Conservation (phyloP, 2,888 invertebrate species). For the Ennomos erosarius region DNA sequence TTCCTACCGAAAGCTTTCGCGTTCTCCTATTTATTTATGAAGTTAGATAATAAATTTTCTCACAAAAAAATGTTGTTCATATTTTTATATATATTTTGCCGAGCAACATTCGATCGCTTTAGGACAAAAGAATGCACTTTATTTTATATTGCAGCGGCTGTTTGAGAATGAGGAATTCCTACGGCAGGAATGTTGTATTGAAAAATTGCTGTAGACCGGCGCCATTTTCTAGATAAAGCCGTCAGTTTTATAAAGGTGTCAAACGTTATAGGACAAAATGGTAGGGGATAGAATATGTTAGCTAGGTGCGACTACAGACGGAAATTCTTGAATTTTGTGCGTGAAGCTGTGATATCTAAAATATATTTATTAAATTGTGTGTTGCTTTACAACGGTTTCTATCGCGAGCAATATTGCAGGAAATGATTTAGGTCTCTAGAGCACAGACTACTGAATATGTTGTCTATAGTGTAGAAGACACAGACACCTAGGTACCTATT, state of each 20-base stretch:
- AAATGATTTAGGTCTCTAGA: no score
- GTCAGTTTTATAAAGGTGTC: neutral
- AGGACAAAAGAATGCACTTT: conserved; percentile 14
- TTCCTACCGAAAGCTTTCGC: neutral
- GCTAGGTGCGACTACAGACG: no score
- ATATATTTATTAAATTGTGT: no score
- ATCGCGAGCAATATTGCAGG: no score
- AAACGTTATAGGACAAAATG: no score
- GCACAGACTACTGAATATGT: no score
- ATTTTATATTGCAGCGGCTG: conserved; percentile 11
- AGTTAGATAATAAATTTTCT: conserved; percentile 7
- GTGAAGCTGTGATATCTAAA: no score
- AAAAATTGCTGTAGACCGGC: conserved; percentile 12
- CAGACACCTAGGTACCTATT: no score
- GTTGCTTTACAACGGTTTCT: no score
- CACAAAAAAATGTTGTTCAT: neutral
- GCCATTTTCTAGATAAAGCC: conserved; percentile 10
- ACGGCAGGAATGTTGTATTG: conserved; percentile 19
- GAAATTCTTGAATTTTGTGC: no score
- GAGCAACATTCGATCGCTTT: conserved; percentile 2
- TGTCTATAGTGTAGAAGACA: no score
- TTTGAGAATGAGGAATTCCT: conserved; percentile 20
- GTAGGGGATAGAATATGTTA: no score
- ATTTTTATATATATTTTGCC: conserved; percentile 8
- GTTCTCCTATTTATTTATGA: neutral